Evolutionary conservation across 1,140 invertebrate genomes (phyloP).

Genomic region (Luehdorfia chinensis): DNA sequence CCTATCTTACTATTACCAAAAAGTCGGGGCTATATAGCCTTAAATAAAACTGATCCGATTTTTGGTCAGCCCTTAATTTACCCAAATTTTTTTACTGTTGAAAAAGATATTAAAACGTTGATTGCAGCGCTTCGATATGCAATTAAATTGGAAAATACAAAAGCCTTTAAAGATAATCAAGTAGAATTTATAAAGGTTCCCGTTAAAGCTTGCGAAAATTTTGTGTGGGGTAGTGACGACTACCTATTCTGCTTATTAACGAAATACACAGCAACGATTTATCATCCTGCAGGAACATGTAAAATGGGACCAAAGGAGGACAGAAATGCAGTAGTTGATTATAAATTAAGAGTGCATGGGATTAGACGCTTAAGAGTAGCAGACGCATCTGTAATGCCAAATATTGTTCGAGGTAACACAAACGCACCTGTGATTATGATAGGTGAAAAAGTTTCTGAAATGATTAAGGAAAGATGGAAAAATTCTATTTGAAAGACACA

Average conservation of each 20-base stretch:
- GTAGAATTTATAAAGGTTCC: conserved; percentile 76
- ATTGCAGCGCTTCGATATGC: conserved; percentile 78
- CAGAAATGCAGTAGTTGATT: conserved; percentile 83
- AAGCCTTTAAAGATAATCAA: conserved; percentile 77
- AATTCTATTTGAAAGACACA: too few species aligned
- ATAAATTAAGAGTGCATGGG: conserved; percentile 82
- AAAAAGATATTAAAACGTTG: conserved; percentile 80
- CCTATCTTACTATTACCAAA: conserved; percentile 83
- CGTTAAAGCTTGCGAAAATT: conserved; percentile 65
- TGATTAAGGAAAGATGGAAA: conserved; percentile 76
- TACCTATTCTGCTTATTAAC: conserved; percentile 83
- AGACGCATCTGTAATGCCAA: conserved; percentile 86
- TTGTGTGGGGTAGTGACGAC: conserved; percentile 79
- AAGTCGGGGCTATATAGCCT: conserved; percentile 81
- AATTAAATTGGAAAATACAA: conserved; percentile 77
- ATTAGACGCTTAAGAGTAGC: conserved; percentile 82
- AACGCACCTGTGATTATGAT: conserved; percentile 81
- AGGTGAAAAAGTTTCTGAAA: conserved; percentile 79
- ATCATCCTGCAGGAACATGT: conserved; percentile 88
- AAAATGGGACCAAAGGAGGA: conserved; percentile 88
- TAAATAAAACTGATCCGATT: conserved; percentile 81
- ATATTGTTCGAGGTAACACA: conserved; percentile 78
- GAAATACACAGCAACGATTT: conserved; percentile 84
- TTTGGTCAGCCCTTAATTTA: conserved; percentile 86
- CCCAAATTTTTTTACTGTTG: conserved; percentile 84